These are phyloP conservation scores for Sinohyriopsis cumingii DNA, from an alignment of 2,888 invertebrate species.

Conservation along the genomic window DNA sequence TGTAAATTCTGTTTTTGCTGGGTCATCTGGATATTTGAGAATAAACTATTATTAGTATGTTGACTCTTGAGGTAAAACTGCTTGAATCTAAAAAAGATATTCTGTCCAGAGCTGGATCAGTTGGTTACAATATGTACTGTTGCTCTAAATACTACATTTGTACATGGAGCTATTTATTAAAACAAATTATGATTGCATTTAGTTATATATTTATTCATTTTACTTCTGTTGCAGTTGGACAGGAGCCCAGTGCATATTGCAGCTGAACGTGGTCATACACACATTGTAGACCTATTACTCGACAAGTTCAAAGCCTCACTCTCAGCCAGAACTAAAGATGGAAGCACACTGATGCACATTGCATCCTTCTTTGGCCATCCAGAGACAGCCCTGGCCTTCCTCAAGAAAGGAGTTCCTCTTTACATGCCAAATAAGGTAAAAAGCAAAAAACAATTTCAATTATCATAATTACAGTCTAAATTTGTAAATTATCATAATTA, in stretches of 20 bases:
- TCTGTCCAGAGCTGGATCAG: too few species aligned
- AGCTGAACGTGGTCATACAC: constrained; percentile 96
- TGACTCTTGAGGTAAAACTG: too few species aligned
- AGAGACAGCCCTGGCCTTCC: constrained; percentile 97
- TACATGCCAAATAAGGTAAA: constrained; percentile 97
- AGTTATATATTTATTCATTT: background rate
- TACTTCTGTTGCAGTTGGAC: constrained; percentile 77
- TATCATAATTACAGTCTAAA: background rate
- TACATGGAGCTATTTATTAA: too few species aligned
- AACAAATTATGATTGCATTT: background rate
- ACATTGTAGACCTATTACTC: constrained; percentile 93
- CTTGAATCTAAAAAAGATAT: too few species aligned
- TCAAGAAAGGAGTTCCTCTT: constrained; percentile 98
- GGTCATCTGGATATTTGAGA: too few species aligned
- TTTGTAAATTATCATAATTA: background rate
- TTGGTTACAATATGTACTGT: too few species aligned
- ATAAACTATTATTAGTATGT: too few species aligned
- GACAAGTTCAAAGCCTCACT: constrained; percentile 99
- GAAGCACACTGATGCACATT: constrained; percentile 98
- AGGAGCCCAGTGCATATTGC: constrained; percentile 98
- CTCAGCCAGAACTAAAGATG: constrained; percentile 96
- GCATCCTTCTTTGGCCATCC: constrained; percentile 98
- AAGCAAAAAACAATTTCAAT: background rate
- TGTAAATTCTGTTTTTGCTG: too few species aligned
- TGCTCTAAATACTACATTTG: too few species aligned